Evolutionary conservation across 2,113 vertebrate species (phyloP), one percentile per base, ranked within the genome.

Genomic region (Chinchilla lanigera): DNA sequence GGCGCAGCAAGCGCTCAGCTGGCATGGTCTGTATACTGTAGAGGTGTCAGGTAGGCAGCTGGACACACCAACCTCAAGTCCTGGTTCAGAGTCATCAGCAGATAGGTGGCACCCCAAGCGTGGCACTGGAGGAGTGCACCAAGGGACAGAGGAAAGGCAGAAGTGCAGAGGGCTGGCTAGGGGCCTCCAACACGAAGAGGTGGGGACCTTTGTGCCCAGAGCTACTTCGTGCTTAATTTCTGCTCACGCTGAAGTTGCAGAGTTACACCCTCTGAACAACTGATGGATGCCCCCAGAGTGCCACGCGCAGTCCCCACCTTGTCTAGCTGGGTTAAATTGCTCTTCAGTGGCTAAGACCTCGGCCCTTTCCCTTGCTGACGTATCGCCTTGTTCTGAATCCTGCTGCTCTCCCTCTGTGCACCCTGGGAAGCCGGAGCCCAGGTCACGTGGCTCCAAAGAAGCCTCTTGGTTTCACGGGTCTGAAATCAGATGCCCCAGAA

Each of bases 21-120:
- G 7, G 28, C 16, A 3, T 0, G 19, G 12, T 52, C 73, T 19
- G 0, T 1, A 6, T 26, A 9, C 50, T 1, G 4, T 7, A 26
- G 61, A 33, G 10, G 26, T 35, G 28, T 24, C 73, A 13, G 26
- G 30, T 8, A 5, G 33, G 61, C 24, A 13, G 1, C 4, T 28
- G 20, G 35, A 47, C 56, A 5, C 73, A n/a, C 1, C 0, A 7
- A 8, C 33, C 86, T 44, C 44, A 58, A 41, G 54, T 47, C 12
- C 4, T 17, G 30, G n/a, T 26, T 2, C 30, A 41, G 22, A 14
- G 16, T 54, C 16, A 8, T 7, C 38, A 6, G 38, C 30, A 13
- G 7, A 0, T 1, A 63, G 61, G 4, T 17, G 13, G 22, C n/a
- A 11, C 28, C 41, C 65, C 54, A n/a, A 61, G 38, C 22, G 0